Base-by-base conservation (phyloP, 2,888 invertebrate species). In the Drosophila neutralis region DNA sequence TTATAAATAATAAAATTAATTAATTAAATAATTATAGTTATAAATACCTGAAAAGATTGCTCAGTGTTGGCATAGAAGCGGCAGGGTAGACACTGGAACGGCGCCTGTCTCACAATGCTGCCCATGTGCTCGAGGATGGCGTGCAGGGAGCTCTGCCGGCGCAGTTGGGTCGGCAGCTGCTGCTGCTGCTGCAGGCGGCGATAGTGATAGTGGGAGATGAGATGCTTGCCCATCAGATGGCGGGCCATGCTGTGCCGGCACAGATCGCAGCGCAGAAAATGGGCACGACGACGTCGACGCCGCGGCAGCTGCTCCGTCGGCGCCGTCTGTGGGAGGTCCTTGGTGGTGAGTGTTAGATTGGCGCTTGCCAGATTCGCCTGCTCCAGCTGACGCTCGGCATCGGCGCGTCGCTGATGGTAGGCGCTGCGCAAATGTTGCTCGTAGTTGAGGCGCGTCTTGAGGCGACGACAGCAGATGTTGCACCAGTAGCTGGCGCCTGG, bases 171-270 rank as follows among this genome's bases (percentile, higher is more conserved):
- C 52, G 69, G 80, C 29, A 6, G 29, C 53, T 59, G 67, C 29
- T 29, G 29, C 56, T 59, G 73, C 60, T 80, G 83, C 62, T 95
- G 95, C 72, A 96, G 95, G 90, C 96, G 96, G 71, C 96, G 94
- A 85, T 96, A 96, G 92, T 98, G 98, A 91, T 96, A 97, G 91
- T 96, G 96, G 1, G 97, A 97, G 83, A 98, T 96, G 70, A 98
- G 94, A 93, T 97, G 97, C 91, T 97, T 97, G 45, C 97, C 97
- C 93, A 97, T 95, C 76, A 96, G 93, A 83, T 95, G 94, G 8
- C 94, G 94, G 68, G 94, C 94, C 49, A 97, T 95, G 75, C 95
- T 94, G 36, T 95, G 95, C 67, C 95, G 95, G 87, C 97, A 97
- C 53, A 96, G 95, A 59, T 95, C 94, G 91, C 97, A 97, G 79